Base-by-base conservation (phyloP, 2,888 invertebrate species). In the Drosophila seclusa region DNA sequence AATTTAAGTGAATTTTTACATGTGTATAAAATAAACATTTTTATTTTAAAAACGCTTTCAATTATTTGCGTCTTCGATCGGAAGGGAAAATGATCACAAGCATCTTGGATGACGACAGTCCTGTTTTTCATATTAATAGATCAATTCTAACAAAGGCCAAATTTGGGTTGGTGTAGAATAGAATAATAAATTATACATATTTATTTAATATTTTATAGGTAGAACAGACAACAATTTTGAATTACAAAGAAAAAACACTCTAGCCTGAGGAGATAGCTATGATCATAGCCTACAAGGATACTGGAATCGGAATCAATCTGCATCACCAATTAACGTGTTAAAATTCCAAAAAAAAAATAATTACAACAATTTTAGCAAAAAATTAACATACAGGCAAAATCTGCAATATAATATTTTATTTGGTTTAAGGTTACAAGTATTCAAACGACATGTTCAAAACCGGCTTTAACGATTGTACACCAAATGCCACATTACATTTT, bases 11-110 rank as follows among this genome's bases (percentile, higher is more conserved):
- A 87, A 65, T 69, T 76, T 89, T 71, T 87, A 83, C 60, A 69
- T 85, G 76, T 83, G 77, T 88, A 88, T 86, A 86, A 83, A 86
- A 83, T 87, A 76, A 82, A 72, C 61, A 71, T 71, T 66, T 61
- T 54, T 72, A 76, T 63, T 77, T 79, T 65, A 73, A 53, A 72
- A 57, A 66, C 58, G 21, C 13, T n/a, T 50, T 5, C 13, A 18
- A 52, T 54, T 16, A 4, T 36, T 36, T 52, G 18, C 13, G 4
- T 48, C 29, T 27, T 32, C 36, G 8, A 29, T 18, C 34, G 45
- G 4, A 21, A 2, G 13, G 42, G 27, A 4, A 55, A 18, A 5
- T 10, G 1, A 18, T 5, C 7, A 10, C 18, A 50, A 50, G 7
- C 5, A 50, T 5, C 6, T 45, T 45, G 16, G 16, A 8, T 24